These are phyloP conservation scores for Scaptomyza montana DNA, from an alignment of 1,140 invertebrate species.

Conservation along the genomic window DNA sequence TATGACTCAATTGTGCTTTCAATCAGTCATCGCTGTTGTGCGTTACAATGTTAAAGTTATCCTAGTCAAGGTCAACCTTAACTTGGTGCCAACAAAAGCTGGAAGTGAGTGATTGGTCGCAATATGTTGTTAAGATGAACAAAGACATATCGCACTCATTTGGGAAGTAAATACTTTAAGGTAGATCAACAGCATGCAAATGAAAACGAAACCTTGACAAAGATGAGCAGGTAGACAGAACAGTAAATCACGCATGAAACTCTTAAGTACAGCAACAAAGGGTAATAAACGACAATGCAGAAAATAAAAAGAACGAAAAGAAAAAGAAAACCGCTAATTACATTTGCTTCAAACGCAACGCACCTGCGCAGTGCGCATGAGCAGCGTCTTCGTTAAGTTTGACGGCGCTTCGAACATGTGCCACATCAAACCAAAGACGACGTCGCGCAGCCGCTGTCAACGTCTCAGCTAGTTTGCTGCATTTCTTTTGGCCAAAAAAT, in stretches of 20 bases:
- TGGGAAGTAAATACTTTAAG: conserved; percentile 5
- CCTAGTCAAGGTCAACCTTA: conserved; percentile 28
- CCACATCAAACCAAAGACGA: background rate
- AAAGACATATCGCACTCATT: conserved; percentile 1
- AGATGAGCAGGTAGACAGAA: conserved; percentile 40
- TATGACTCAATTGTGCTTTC: conserved; percentile 1
- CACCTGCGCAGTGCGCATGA: conserved; percentile 8
- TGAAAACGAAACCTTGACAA: conserved; percentile 64
- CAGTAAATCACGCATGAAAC: conserved; percentile 49
- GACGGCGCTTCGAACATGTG: conserved; percentile 50
- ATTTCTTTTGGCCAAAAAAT: conserved; percentile 81
- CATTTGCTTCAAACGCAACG: conserved; percentile 11
- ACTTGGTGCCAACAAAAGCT: conserved; percentile 12
- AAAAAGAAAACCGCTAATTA: conserved; percentile 31
- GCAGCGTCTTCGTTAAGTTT: conserved; percentile 10
- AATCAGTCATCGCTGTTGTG: conserved; percentile 7
- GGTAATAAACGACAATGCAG: conserved; percentile 60
- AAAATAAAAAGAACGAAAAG: conserved; percentile 11
- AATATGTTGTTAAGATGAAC: conserved; percentile 5
- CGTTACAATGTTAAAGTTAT: conserved; percentile 18
- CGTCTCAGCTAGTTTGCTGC: conserved; percentile 43
- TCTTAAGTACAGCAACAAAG: conserved; percentile 51
- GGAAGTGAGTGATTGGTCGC: conserved; percentile 24
- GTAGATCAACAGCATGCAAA: conserved; percentile 45
- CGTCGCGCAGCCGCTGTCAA: conserved; percentile 17